phyloP scores from a whole-genome alignment of 1,140 invertebrate species.

The Brachystomella parvula region DNA sequence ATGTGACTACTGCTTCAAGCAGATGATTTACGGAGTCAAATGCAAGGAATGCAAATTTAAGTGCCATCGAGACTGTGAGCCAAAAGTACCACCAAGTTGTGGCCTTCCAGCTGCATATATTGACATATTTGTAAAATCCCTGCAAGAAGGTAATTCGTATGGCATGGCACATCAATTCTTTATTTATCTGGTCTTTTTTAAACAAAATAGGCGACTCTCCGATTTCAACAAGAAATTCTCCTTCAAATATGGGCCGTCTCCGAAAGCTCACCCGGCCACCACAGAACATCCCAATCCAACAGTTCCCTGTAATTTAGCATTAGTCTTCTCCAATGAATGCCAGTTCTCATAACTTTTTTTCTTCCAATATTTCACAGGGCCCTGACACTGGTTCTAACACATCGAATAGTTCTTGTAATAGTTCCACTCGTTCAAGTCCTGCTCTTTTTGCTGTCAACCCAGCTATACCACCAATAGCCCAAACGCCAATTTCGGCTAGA shows the following conservation, averaged over 20 bases:
- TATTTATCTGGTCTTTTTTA: not conserved
- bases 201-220: constrained; percentile 6
- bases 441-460: constrained; percentile 60
- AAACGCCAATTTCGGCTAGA: constrained; percentile 32
- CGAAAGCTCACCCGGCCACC: constrained; percentile 53
- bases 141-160: constrained; percentile 22
- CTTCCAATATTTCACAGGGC: constrained; percentile 38
- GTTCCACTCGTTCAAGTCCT: constrained; percentile 89
- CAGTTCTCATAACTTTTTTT: not conserved
- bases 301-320: constrained; percentile 50
- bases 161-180: not conserved
- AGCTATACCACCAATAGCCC: too few relatives aligned
- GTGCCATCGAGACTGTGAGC: constrained; percentile 82
- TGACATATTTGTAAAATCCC: constrained; percentile 52
- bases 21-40: constrained; percentile 81
- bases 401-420: constrained; percentile 92
- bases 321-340: not conserved
- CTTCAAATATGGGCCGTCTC: constrained; percentile 31
- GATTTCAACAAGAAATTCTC: not conserved
- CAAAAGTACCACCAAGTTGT: constrained; percentile 83
- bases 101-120: constrained; percentile 75
- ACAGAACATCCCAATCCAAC: constrained; percentile 52
- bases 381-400: constrained; percentile 86
- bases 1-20: constrained; percentile 84
- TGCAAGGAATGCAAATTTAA: constrained; percentile 95